Base-by-base conservation (phyloP, 2,797 vertebrate species). In the Denticeps clupeoides region DNA sequence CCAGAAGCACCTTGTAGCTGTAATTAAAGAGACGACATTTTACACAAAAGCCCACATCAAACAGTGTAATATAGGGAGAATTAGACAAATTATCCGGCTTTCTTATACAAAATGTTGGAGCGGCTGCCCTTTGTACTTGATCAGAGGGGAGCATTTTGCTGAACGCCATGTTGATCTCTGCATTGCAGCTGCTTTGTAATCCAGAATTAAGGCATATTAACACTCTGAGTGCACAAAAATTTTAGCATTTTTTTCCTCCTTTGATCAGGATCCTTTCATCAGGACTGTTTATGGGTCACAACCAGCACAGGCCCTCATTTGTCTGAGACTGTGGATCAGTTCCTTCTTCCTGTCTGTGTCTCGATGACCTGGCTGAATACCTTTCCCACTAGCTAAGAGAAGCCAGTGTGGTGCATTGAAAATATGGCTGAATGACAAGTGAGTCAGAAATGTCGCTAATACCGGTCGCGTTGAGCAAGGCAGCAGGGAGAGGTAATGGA, bases 121-220 rank as follows among this genome's bases (percentile, higher is more conserved):
- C 37, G 15, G 60, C 72, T 75, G 71, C 60, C 71, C 73, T 75
- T 78, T 81, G 68, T 77, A 51, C 65, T 45, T 64, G 43, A 63
- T 69, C 68, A 72, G 67, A 65, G 73, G 70, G 79, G 72, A 72
- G 70, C 64, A 71, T 74, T 72, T 70, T 63, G 64, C 70, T 71
- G 56, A 68, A 58, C 27, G 24, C 52, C 24, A 35, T 35, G 19
- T 33, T 81, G 76, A 81, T 78, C 70, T 65, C 65, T 65, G 75
- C 64, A 60, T 59, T 71, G 59, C 67, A 55, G 50, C 55, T 51
- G 67, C 67, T 65, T 58, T 77, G 70, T 79, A 78, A 81, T 80
- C 69, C 74, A 69, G 68, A 80, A 81, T 75, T 70, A 72, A 75
- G 76, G 65, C 64, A 75, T 65, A 58, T 65, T 71, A 64, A 59